These are phyloP conservation scores for Oreochromis tanganicae DNA, from an alignment of 2,113 vertebrate species.

Conservation along the genomic window DNA sequence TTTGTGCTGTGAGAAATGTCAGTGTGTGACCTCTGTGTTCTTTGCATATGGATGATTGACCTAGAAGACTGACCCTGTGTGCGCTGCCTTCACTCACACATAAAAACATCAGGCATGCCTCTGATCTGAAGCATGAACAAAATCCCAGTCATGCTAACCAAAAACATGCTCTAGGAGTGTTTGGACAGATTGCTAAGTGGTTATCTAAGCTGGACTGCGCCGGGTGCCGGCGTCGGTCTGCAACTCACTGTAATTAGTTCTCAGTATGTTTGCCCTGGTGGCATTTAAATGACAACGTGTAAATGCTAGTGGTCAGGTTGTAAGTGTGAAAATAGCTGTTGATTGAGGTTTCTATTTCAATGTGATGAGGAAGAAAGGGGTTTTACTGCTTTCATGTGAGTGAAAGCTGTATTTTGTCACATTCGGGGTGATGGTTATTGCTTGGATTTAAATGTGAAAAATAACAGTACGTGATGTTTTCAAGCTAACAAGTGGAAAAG, in stretches of 20 bases:
- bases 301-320: neutral
- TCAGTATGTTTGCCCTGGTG: conserved; percentile 27
- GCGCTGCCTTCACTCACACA: conserved; percentile 2
- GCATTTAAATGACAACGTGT: conserved; percentile 45
- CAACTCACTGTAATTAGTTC: conserved; percentile 47
- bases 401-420: neutral
- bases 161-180: neutral
- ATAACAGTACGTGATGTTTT: neutral
- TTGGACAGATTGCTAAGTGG: neutral
- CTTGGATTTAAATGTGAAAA: neutral
- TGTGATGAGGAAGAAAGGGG: neutral
- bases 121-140: neutral
- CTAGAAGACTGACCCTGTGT: conserved; percentile 22
- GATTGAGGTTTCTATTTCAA: conserved; percentile 13
- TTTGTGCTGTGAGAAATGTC: conserved; percentile 48
- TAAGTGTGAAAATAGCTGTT: conserved; percentile 42
- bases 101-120: neutral
- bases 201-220: neutral
- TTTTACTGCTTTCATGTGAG: neutral
- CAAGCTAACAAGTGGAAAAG: neutral
- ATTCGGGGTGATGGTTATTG: neutral
- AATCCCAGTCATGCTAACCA: neutral
- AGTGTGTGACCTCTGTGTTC: conserved; percentile 25
- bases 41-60: conserved; percentile 41
- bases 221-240: neutral